Evolutionary conservation across 2,797 vertebrate species (phyloP).

Genomic region (Diplodus sargus): DNA sequence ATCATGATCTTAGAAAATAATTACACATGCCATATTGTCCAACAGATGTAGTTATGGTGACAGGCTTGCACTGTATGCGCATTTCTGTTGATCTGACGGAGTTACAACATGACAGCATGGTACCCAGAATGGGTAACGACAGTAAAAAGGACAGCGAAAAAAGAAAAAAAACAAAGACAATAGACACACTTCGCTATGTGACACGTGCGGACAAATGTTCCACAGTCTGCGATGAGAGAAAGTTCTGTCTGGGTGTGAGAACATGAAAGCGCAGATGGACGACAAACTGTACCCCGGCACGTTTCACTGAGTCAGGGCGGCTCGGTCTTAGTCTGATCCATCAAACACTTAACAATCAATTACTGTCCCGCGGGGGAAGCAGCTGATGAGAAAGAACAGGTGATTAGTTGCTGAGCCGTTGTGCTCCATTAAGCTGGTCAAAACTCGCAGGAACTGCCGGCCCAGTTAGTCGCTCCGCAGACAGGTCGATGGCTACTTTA

Average conservation of each 20-base stretch:
- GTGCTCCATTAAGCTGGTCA: conserved; percentile 81
- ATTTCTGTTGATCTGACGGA: background rate
- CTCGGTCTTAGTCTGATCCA: conserved; percentile 72
- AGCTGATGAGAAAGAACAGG: conserved; percentile 80
- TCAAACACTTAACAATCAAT: conserved; percentile 83
- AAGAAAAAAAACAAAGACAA: background rate
- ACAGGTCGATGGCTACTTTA: conserved; percentile 79
- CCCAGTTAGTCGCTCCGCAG: conserved; percentile 69
- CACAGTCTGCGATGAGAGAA: conserved; percentile 35
- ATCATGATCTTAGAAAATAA: too few species aligned
- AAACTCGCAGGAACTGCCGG: conserved; percentile 70
- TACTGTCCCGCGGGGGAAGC: conserved; percentile 70
- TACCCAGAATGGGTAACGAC: background rate
- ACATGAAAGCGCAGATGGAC: conserved; percentile 53
- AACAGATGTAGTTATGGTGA: too few species aligned
- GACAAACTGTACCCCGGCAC: conserved; percentile 42
- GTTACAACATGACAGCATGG: background rate
- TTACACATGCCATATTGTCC: too few species aligned
- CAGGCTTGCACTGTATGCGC: background rate
- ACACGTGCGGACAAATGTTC: conserved; percentile 39
- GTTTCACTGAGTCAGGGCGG: conserved; percentile 62
- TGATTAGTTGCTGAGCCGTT: conserved; percentile 82
- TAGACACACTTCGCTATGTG: conserved; percentile 1
- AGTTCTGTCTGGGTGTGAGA: conserved; percentile 40
- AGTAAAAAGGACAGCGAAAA: background rate